Conservation (phyloP, 2,888 invertebrate species). For the Drosophila infuscata region DNA sequence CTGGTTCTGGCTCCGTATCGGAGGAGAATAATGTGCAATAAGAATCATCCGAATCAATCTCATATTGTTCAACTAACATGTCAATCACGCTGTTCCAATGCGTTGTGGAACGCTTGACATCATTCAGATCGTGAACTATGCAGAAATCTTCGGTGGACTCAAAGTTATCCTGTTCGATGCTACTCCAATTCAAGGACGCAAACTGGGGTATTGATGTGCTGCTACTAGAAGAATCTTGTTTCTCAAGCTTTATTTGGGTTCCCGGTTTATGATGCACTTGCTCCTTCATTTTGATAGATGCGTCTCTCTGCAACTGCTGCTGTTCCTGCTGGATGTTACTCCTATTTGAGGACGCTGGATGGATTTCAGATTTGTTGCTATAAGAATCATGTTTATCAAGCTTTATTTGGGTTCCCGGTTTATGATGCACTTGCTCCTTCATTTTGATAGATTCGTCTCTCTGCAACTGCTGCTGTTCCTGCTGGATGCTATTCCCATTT, state of each 20-base stretch:
- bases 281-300: not conserved
- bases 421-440: no score
- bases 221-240: not conserved
- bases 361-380: not conserved
- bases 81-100: conserved; percentile 24
- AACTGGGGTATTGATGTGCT: not conserved
- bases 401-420: no score
- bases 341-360: not conserved
- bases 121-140: conserved; percentile 14
- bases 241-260: not conserved
- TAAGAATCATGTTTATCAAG: not conserved
- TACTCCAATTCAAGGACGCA: not conserved
- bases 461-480: no score
- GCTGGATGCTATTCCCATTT: not conserved
- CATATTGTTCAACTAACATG: not conserved
- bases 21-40: not conserved
- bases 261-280: not conserved
- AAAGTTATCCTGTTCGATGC: not conserved
- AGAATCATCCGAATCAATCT: not conserved
- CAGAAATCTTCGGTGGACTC: conserved; percentile 4
- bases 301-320: not conserved
- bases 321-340: not conserved
- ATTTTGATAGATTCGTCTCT: no score
- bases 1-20: not conserved
- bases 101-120: conserved; percentile 12